A percentile compares a stretch with the other conserved stretches of the same genome.
Evolutionary conservation across 2,888 invertebrate species (phyloP).

Genomic region (Caenorhabditis sp.): DNA sequence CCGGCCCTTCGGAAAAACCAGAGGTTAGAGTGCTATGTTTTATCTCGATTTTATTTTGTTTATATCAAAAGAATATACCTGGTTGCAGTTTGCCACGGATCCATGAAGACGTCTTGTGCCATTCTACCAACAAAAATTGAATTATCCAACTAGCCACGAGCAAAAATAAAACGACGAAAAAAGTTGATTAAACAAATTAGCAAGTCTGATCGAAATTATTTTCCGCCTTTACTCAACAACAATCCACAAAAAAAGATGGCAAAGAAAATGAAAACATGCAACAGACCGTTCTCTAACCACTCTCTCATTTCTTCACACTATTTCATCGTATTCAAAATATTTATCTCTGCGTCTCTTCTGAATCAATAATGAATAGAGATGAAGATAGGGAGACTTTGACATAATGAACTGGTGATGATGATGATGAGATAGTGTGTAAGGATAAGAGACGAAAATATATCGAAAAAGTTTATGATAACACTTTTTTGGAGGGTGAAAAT

Average conservation of each 20-base stretch:
- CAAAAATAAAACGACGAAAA: constrained; percentile 20
- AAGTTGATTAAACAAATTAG: constrained; percentile 26
- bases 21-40: too few species aligned
- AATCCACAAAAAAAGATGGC: not conserved
- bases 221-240: not conserved
- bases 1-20: too few species aligned
- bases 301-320: not conserved
- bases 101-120: constrained; percentile 43
- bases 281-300: not conserved
- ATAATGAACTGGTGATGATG: not conserved
- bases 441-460: not conserved
- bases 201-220: constrained; percentile 7
- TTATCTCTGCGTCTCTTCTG: constrained; percentile 25
- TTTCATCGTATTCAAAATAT: not conserved
- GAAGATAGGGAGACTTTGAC: not conserved
- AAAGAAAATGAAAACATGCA: constrained; percentile 7
- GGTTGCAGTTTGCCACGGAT: constrained; percentile 33
- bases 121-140: constrained; percentile 7
- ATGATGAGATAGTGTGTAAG: not conserved
- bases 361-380: constrained; percentile 16
- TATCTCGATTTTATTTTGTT: not conserved
- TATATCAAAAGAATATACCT: constrained; percentile 4
- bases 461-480: not conserved
- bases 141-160: not conserved
- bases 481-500: too few species aligned